These are phyloP conservation scores for Turdus rufiventris DNA, from an alignment of 2,113 vertebrate genomes.

Conservation along the genomic window DNA sequence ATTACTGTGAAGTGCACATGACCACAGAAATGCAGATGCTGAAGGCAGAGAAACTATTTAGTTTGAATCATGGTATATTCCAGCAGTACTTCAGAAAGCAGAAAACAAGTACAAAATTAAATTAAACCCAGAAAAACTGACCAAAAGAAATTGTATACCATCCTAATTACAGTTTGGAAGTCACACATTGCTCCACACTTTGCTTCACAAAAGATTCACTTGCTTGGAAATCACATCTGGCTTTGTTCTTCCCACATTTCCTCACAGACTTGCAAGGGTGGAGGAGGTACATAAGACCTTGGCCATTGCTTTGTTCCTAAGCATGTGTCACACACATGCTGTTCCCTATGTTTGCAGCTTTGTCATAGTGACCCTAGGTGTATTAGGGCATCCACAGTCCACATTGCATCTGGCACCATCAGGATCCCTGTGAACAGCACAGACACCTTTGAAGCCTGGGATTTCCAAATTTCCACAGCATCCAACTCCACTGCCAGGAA, in stretches of 20 bases:
- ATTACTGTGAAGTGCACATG: not conserved
- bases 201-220: not conserved
- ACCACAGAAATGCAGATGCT: not conserved
- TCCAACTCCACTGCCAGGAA: not conserved
- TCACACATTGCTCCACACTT: accelerated
- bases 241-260: not conserved
- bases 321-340: accelerated
- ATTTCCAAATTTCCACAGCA: not conserved
- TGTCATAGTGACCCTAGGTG: not conserved
- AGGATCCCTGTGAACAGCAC: accelerated
- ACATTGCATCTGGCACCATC: accelerated
- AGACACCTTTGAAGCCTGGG: accelerated
- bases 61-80: not conserved
- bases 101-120: not conserved
- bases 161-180: not conserved
- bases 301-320: not conserved
- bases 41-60: not conserved
- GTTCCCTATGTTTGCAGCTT: not conserved
- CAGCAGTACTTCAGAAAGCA: not conserved
- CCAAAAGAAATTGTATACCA: not conserved
- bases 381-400: accelerated
- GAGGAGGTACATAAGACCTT: not conserved
- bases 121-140: not conserved
- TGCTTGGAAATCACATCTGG: not conserved
- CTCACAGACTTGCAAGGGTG: not conserved